phyloP scores from a whole-genome alignment of 1,140 invertebrate genomes.

The Helicorthomorpha holstii region DNA sequence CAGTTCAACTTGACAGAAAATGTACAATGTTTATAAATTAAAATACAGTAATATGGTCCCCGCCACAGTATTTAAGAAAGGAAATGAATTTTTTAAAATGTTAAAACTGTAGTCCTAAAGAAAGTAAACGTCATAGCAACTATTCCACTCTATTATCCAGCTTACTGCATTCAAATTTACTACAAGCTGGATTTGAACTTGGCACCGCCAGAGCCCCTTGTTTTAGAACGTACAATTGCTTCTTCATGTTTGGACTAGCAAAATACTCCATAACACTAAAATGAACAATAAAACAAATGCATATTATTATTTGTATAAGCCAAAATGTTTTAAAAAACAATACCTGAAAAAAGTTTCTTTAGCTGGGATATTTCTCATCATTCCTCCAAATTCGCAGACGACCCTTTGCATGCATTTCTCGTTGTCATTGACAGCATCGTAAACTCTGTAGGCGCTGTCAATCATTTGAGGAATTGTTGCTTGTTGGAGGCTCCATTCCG shows the following conservation, averaged over 20 bases:
- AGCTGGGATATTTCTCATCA: not conserved
- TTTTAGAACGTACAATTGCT: not conserved
- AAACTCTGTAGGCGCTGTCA: not conserved
- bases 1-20: no score
- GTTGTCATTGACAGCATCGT: slow-evolving; percentile 1
- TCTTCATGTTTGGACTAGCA: not conserved
- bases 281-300: not conserved
- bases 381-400: slow-evolving; percentile 3
- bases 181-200: no score
- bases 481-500: not conserved
- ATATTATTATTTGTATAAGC: no score
- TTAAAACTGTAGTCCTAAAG: no score
- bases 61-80: no score
- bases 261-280: not conserved
- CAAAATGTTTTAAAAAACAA: no score
- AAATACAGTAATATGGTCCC: no score
- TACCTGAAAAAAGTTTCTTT: slow-evolving; percentile 3
- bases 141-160: no score
- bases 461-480: slow-evolving; percentile 3
- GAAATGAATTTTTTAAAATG: no score
- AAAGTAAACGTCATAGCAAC: no score
- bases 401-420: slow-evolving; percentile 2
- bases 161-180: no score
- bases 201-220: not conserved
- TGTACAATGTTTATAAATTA: no score